Conservation (phyloP, 2,113 vertebrate species). For the Castor canadensis region DNA sequence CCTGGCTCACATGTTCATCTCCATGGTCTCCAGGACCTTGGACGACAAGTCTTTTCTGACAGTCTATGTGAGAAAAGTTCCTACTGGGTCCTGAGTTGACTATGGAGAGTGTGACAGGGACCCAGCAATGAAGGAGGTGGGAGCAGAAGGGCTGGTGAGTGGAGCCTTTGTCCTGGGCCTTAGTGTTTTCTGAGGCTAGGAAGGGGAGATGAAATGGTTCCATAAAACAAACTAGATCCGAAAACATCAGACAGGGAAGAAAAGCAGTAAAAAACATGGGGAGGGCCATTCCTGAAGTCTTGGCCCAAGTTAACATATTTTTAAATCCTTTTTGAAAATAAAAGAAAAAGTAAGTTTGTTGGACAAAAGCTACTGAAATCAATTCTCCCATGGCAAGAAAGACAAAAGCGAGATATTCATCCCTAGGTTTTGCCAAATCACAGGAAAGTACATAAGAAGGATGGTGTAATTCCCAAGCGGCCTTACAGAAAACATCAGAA, state of each 20-base stretch:
- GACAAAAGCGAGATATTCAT: slow-evolving; percentile 50
- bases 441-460: slow-evolving; percentile 50
- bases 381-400: slow-evolving; percentile 64
- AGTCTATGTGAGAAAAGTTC: background rate
- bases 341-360: slow-evolving; percentile 28
- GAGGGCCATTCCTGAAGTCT: background rate
- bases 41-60: background rate
- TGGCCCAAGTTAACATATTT: background rate
- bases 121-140: too few relatives aligned
- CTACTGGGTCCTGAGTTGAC: background rate
- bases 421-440: slow-evolving; percentile 56
- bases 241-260: background rate
- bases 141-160: fast-evolving
- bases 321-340: slow-evolving; percentile 37
- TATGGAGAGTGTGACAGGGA: background rate
- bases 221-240: background rate
- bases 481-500: slow-evolving; percentile 54
- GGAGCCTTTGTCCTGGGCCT: background rate
- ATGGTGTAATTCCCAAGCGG: background rate
- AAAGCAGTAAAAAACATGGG: background rate
- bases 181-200: background rate
- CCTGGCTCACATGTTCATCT: background rate
- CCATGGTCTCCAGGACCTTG: background rate
- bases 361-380: slow-evolving; percentile 51
- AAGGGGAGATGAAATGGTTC: background rate